Evolutionary conservation across 2,113 vertebrate species (phyloP), one percentile per base, ranked within the genome.

Genomic region (Datnioides undecimradiatus): DNA sequence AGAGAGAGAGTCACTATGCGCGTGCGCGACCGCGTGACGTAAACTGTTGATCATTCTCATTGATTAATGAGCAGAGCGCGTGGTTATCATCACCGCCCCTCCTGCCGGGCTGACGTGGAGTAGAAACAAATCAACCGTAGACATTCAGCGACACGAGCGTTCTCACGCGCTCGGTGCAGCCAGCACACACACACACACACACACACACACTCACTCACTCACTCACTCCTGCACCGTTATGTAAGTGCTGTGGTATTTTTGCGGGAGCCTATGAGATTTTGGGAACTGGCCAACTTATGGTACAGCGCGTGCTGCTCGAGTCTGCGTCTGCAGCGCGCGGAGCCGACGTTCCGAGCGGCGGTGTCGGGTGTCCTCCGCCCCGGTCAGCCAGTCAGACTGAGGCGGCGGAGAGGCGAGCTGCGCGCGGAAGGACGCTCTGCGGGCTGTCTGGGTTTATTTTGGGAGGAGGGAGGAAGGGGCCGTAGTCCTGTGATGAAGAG

Each of bases 11-110:
- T 5, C 6, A 17, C 21, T 3, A 8, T 65, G 65, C 65, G 66
- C 41, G 66, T 43, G 81, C 54, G 76, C 48, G 29, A 11, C 23
- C 25, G 6, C 6, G 48, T 67, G 71, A 73, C 71, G 29, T 7
- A 43, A 3, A 40, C 34, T 60, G 49, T 48, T 14, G 64, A 63
- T 60, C 38, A 2, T 2, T 23, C 1, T 43, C 64, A 76, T 49
- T 57, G 76, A 73, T 73, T 4, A 17, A 6, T 10, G 55, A 29
- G 8, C 49, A 12, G 58, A 25, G 65, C 51, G 72, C 65, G 76
- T 19, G 73, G 6, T 13, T 3, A 5, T 8, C 17, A 6, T 25
- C 38, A 1, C 38, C 29, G 29, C 16, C 54, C 27, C 27, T 31
- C 52, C 52, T 4, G 2, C 38, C 23, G 7, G 23, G 11, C 17